Evolutionary conservation across 2,113 vertebrate species (phyloP), one percentile per base, ranked within the genome.

Genomic region (Xenopus laevis): DNA sequence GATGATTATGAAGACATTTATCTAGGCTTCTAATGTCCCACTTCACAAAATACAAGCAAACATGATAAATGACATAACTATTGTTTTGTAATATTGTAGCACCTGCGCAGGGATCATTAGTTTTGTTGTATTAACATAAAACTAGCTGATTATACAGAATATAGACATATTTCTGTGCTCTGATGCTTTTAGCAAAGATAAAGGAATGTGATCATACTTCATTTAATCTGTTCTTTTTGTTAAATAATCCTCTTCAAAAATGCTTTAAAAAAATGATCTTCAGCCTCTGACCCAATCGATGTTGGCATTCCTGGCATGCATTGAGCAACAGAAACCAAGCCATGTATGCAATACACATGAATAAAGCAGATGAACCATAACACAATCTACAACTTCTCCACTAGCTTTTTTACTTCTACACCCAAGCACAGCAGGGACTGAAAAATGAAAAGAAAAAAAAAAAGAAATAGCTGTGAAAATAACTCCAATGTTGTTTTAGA

Each of bases 301-400:
- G 46, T 18, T 40, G 60, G 23, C 73, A 69, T 69, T 70, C 66
- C 67, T 77, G 64, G 52, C 67, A 70, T 77, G 67, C 47, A 77
- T 46, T 57, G 23, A 68, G 45, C 53, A 67, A 21, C 65, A 66
- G 65, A 70, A 21, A 59, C 64, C 67, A 45, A 45, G 67, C 61
- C 67, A 40, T 77, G 59, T 70, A 21, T 64, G 59, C 66, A 70
- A 15, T 44, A 70, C 66, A 55, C 59, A 69, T 58, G 60, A 77
- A 77, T 77, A 53, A 64, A 55, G 65, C 20, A 77, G 66, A 40
- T 77, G 74, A 77, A 70, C 66, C 74, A 68, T 77, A 70, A 77
- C 66, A 46, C 15, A 69, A 10, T 12, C 59, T 53, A 55, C 23
- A 13, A 55, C 4, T 8, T 55, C 15, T 64, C 45, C 18, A 40